Evolutionary conservation across 1,140 invertebrate species (phyloP), one percentile per base, ranked within the genome.

Genomic region (Tetranychus urticae): DNA sequence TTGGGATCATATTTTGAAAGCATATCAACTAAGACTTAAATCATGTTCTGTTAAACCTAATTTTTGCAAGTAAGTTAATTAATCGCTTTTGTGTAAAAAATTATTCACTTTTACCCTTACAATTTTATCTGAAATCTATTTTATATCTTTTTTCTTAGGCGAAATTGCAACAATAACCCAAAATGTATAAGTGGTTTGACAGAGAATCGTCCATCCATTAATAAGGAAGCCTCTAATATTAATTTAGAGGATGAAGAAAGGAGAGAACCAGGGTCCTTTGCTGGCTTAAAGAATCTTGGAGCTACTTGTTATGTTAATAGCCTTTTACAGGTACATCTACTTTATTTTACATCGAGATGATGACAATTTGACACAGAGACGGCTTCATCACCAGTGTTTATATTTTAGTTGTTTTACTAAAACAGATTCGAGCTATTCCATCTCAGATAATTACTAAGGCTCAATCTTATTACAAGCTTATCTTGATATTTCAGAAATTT

Each of bases 271-370:
- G 68, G 68, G 58, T 65, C 67, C 36, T 75, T 70, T 73, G 80
- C 80, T 47, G 82, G 82, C 14, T 70, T 84, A 55, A 79, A 79
- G 70, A 84, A 84, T 74, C 70, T 83, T 58, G 82, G 82, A 50
- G 81, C 81, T 23, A 84, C 82, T 10, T 84, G 82, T 71, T 84
- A 84, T 69, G 79, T 83, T 7, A 84, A 84, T 70, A 81, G 80
- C 66, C 76, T 82, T 62, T 74, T 84, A 47, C 82, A 84, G 72
- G 70, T 70, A 47, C 23, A 52, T 61, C 65, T 7, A 39, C 13
- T 46, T 57, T 35, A 36, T 61, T 56, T 13, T 36, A 47, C 34
- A 14, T 34, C 10, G 23, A 48, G 23, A 39, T 47, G 8, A 14
- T 47, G 46, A 47, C 23, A 23, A 23, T 23, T 23, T 23, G 23